phyloP scores from a whole-genome alignment of 2,888 invertebrate genomes.

The Chelonus formosanus region DNA sequence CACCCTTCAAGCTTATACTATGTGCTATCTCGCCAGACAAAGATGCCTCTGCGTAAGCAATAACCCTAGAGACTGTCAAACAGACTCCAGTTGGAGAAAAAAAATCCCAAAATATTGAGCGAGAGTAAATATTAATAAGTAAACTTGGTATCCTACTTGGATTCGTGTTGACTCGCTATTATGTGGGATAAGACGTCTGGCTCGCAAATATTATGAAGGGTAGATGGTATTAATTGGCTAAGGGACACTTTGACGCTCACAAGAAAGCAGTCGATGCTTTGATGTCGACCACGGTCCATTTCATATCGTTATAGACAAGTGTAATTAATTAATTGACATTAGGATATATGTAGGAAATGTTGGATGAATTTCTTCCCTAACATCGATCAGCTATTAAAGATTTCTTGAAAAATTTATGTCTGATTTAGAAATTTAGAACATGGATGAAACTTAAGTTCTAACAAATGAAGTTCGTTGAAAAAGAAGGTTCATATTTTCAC shows the following conservation, averaged over 20 bases:
- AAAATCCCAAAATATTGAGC: neutral
- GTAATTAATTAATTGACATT: constrained; percentile 60
- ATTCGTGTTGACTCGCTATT: constrained; percentile 29
- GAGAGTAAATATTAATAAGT: constrained; percentile 6
- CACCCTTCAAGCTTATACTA: constrained; percentile 64
- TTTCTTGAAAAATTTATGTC: too few relatives aligned
- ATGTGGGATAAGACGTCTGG: constrained; percentile 32
- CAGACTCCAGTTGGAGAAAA: neutral
- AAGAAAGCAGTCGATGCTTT: constrained; percentile 46
- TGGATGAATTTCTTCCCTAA: neutral
- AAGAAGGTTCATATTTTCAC: too few relatives aligned
- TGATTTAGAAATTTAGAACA: too few relatives aligned
- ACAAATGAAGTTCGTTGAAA: too few relatives aligned
- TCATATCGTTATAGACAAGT: constrained; percentile 52
- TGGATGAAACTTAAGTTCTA: too few relatives aligned
- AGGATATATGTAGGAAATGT: constrained; percentile 19
- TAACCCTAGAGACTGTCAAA: constrained; percentile 20
- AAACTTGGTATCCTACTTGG: constrained; percentile 2
- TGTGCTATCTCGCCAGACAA: constrained; percentile 39
- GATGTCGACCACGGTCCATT: constrained; percentile 60
- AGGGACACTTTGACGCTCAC: constrained; percentile 28
- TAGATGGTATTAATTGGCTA: constrained; percentile 33
- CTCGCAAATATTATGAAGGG: constrained; percentile 21
- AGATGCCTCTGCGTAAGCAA: constrained; percentile 21
- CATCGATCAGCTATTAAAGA: too few relatives aligned